A percentile compares a stretch with the other conserved stretches of the same genome.
Evolutionary conservation across 2,888 invertebrate species (phyloP).

Genomic region (Caenorhabditis sulstoni): DNA sequence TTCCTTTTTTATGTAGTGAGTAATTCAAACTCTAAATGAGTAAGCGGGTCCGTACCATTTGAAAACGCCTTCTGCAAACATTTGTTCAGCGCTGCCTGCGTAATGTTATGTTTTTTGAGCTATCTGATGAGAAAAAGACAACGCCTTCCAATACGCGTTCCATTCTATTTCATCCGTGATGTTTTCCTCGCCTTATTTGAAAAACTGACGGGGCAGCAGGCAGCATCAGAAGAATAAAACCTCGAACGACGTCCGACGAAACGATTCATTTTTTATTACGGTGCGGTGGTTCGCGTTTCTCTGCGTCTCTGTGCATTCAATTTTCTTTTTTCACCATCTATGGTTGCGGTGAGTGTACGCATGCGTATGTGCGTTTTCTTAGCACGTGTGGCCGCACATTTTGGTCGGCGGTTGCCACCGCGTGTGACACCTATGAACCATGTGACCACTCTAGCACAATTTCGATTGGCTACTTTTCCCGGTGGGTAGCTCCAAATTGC

Average conservation of each 20-base stretch:
- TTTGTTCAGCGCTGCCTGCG: conserved; percentile 22
- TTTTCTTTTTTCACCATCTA: conserved; percentile 25
- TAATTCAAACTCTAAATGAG: conserved; percentile 18
- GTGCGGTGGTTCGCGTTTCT: background rate
- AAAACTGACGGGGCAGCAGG: background rate
- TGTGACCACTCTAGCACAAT: background rate
- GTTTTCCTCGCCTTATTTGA: background rate
- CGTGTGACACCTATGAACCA: conserved; percentile 45
- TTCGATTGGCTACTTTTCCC: conserved; percentile 1
- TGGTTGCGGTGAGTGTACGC: conserved; percentile 7
- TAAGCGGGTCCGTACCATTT: conserved; percentile 34
- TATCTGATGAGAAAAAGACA: background rate
- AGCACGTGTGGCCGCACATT: conserved; percentile 39
- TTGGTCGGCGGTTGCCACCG: conserved; percentile 39
- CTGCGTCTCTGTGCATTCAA: conserved; percentile 21
- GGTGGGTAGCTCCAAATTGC: background rate
- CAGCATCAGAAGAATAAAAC: background rate
- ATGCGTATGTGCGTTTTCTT: conserved; percentile 29
- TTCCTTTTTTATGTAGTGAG: conserved; percentile 4
- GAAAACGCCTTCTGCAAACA: conserved; percentile 53
- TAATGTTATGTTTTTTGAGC: conserved; percentile 25
- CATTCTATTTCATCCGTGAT: no score
- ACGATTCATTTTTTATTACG: conserved; percentile 41
- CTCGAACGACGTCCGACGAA: conserved; percentile 1
- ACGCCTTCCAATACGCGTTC: background rate